Evolutionary conservation across 2,888 invertebrate genomes (phyloP).

Genomic region (Nemapogon koenigi): DNA sequence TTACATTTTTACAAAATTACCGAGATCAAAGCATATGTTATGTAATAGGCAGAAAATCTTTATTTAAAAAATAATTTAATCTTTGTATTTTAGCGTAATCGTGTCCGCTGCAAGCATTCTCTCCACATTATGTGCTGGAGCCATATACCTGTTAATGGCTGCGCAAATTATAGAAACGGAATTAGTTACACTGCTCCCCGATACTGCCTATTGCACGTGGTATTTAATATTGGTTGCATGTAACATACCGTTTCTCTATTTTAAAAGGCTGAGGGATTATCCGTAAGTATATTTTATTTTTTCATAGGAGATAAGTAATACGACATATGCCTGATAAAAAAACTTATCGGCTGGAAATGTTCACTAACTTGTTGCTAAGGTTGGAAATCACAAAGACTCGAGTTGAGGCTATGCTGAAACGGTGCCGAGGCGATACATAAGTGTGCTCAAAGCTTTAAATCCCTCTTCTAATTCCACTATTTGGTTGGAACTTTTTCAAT

Average conservation of each 20-base stretch:
- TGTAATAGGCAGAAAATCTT: too few relatives aligned
- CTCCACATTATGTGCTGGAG: conserved; percentile 71
- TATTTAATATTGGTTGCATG: conserved; percentile 65
- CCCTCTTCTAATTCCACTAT: too few relatives aligned
- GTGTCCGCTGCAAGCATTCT: conserved; percentile 69
- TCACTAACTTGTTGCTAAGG: too few relatives aligned
- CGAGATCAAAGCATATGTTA: too few relatives aligned
- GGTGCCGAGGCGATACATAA: too few relatives aligned
- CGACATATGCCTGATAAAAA: not conserved
- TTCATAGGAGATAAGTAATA: not conserved
- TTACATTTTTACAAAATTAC: too few relatives aligned
- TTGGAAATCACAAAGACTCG: too few relatives aligned
- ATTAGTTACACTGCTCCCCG: conserved; percentile 46
- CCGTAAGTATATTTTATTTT: conserved; percentile 51
- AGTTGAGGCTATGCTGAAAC: too few relatives aligned
- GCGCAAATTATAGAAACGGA: conserved; percentile 70
- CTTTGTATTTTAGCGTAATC: conserved; percentile 36
- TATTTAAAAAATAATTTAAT: too few relatives aligned
- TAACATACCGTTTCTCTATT: conserved; percentile 69
- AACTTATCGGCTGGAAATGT: not conserved
- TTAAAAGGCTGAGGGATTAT: conserved; percentile 76
- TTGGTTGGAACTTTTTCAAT: too few relatives aligned
- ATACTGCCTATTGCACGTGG: conserved; percentile 68
- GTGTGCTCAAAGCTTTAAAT: too few relatives aligned
- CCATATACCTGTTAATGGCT: conserved; percentile 70